Evolutionary conservation across 2,113 vertebrate species (phyloP), one percentile per base, ranked within the genome.

Genomic region (Chionomys nivalis): DNA sequence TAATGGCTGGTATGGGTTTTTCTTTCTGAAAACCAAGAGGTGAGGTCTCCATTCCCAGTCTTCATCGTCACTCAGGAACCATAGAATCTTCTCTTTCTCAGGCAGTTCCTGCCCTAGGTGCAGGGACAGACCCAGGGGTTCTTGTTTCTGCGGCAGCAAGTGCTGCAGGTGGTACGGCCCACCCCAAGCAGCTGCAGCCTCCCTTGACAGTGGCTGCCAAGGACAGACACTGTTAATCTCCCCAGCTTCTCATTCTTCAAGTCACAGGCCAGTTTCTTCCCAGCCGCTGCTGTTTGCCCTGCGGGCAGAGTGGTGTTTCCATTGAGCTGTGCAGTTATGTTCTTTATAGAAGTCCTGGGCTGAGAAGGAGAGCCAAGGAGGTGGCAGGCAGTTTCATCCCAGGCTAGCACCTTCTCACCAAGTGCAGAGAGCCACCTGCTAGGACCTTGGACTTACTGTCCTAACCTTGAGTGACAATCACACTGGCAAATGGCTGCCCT

Each of bases 1-100:
- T 94, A 1, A 2, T 24, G 52, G 39, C 82, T 94, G 63, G 65
- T 78, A 19, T 66, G 90, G 92, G 49, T 16, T 79, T 93, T 96
- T 92, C 90, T 78, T 95, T 89, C 89, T 81, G 79, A 65, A 36
- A 78, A 72, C 39, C 7, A 31, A 87, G 81, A 79, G 3, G 28
- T 23, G 66, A 73, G 47, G 39, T 47, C 73, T 26, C 65, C 66
- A 52, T n/a, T 14, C 21, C 7, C 8, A 31, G 28, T 79, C 11
- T 66, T 78, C 66, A 3, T 13, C 23, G 65, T 79, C 13, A 28
- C 39, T 70, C 55, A 65, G 89, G 85, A 65, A 28, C 73, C 10
- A 0, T 5, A 13, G 76, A n/a, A 42, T 2, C 76, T 26, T 91
- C 88, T 87, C 49, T 89, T 90, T 91, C 52, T 70, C 31, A 61